A percentile compares a stretch with the other conserved stretches of the same genome.
Conservation (phyloP, 2,888 invertebrate genomes). For the Drosophila kambysellisi region DNA sequence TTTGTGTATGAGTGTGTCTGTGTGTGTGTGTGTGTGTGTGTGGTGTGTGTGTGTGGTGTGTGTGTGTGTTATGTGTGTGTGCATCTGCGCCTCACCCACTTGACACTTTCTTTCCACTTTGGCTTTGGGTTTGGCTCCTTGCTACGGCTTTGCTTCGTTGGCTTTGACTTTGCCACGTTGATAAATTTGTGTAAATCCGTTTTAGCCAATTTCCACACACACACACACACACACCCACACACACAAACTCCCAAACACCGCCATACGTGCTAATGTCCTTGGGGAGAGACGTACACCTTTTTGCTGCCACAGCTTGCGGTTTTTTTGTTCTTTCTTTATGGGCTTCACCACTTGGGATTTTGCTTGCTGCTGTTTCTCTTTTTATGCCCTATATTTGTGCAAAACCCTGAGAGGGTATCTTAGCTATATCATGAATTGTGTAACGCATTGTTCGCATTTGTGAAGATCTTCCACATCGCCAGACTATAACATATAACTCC, state of each 20-base stretch:
- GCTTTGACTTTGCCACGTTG: conserved; percentile 75
- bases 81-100: conserved; percentile 53
- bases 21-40: conserved; percentile 14
- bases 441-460: background rate
- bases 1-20: conserved; percentile 25
- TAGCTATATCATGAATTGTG: background rate
- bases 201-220: conserved; percentile 77
- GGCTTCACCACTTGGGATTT: conserved; percentile 42
- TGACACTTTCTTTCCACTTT: conserved; percentile 76
- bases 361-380: conserved; percentile 16
- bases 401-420: background rate
- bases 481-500: background rate
- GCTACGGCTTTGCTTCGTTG: conserved; percentile 66
- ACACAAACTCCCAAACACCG: conserved; percentile 1
- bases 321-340: conserved; percentile 44
- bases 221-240: conserved; percentile 36
- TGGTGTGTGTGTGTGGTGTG: conserved; percentile 23
- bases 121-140: conserved; percentile 55
- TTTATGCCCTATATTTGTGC: background rate
- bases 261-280: conserved; percentile 69
- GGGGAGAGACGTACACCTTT: conserved; percentile 74
- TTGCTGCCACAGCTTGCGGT: conserved; percentile 63
- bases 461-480: background rate
- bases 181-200: conserved; percentile 83
- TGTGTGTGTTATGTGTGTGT: conserved; percentile 19